phyloP scores from a whole-genome alignment of 2,113 vertebrate species.

The Aegypius monachus region DNA sequence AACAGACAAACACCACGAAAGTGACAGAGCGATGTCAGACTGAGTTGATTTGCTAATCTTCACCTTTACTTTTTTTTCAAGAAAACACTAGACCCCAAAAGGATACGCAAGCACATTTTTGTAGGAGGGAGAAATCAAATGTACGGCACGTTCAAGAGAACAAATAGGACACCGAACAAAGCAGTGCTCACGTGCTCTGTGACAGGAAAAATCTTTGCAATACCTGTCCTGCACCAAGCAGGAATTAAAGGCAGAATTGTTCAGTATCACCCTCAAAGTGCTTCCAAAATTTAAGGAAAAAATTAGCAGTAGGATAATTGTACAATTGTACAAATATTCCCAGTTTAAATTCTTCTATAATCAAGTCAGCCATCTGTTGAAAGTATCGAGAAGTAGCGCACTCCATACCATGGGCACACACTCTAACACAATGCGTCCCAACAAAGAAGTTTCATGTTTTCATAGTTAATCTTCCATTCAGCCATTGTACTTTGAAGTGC shows the following conservation, averaged over 20 bases:
- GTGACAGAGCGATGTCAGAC: background rate
- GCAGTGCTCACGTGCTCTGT: background rate
- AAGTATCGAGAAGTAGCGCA: fast-evolving
- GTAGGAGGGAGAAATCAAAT: background rate
- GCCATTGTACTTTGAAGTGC: background rate
- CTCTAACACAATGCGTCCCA: background rate
- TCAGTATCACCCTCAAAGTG: background rate
- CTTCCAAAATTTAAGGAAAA: background rate
- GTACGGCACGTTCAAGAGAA: background rate
- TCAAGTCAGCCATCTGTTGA: background rate
- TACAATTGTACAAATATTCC: background rate
- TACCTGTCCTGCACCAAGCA: background rate
- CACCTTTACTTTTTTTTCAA: background rate
- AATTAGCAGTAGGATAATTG: background rate
- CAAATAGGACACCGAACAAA: background rate
- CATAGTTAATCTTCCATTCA: background rate
- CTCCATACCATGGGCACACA: background rate
- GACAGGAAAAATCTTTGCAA: background rate
- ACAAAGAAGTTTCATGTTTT: background rate
- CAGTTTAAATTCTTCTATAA: background rate
- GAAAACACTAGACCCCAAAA: background rate
- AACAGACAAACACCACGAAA: background rate
- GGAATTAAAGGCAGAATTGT: background rate
- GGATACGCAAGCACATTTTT: background rate
- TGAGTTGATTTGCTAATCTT: background rate